Evolutionary conservation across 2,113 vertebrate species (phyloP).

Genomic region (Platysteira castanea): DNA sequence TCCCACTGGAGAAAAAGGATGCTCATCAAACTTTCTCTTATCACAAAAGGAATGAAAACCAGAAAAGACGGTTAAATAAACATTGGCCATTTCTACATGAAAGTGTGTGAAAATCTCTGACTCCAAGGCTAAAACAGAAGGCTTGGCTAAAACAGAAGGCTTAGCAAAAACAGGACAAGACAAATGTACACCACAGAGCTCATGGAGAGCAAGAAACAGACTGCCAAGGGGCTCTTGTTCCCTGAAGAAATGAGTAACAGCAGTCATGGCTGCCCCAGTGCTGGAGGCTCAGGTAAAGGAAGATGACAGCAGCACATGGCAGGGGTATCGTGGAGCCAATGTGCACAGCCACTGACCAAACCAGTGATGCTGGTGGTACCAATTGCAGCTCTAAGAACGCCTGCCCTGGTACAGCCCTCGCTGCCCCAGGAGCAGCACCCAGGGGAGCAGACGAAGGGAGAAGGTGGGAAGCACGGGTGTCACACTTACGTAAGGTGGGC

Average conservation of each 20-base stretch:
- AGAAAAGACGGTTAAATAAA: too few species aligned
- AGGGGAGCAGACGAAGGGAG: not conserved
- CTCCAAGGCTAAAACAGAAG: too few species aligned
- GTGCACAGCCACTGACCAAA: not conserved
- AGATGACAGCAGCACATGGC: not conserved
- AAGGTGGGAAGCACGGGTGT: not conserved
- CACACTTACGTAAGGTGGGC: rapidly evolving
- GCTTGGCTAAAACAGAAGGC: too few species aligned
- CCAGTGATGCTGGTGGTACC: not conserved
- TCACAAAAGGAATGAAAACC: too few species aligned
- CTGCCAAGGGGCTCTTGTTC: not conserved
- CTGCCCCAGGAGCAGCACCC: not conserved
- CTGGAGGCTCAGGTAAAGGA: not conserved
- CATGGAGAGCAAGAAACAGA: not conserved
- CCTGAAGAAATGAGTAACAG: not conserved
- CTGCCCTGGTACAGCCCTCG: not conserved
- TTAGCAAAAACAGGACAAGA: too few species aligned
- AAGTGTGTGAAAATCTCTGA: too few species aligned
- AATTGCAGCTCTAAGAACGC: not conserved
- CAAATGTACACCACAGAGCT: not conserved
- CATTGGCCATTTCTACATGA: too few species aligned
- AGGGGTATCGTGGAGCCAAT: rapidly evolving
- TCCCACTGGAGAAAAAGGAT: too few species aligned
- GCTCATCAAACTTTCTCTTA: too few species aligned
- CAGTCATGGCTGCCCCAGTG: not conserved